A percentile compares a stretch with the other conserved stretches of the same genome.
These are phyloP conservation scores for Nephrotoma flavescens DNA, from an alignment of 2,888 invertebrate genomes.

Conservation along the genomic window DNA sequence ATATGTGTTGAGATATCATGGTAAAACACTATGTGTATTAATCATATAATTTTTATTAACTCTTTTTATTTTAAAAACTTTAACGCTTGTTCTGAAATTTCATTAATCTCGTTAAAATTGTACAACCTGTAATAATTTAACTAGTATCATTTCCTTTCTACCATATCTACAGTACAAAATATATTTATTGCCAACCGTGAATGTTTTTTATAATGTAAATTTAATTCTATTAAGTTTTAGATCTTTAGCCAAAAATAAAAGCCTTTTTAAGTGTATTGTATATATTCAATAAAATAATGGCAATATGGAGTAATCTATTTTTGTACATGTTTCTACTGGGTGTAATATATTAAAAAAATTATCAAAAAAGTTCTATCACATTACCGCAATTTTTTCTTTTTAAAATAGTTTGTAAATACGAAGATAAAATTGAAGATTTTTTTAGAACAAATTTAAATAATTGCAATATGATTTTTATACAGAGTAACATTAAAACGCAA, in stretches of 20 bases:
- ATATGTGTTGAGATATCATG: not conserved
- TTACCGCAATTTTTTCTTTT: slow-evolving; percentile 25
- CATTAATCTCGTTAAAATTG: not conserved
- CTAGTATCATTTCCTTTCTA: not conserved
- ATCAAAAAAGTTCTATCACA: slow-evolving; percentile 18
- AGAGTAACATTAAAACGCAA: not conserved
- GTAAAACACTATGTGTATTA: not conserved
- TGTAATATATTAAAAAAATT: slow-evolving; percentile 15
- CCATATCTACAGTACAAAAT: not conserved
- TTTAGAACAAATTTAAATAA: not conserved
- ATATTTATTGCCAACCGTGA: not conserved
- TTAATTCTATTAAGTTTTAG: slow-evolving; percentile 8
- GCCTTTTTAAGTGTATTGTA: slow-evolving; percentile 13
- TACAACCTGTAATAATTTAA: not conserved
- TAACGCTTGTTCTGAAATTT: not conserved
- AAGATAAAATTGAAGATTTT: slow-evolving; percentile 27
- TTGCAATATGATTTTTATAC: not conserved
- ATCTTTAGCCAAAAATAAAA: slow-evolving; percentile 15
- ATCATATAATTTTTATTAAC: not conserved
- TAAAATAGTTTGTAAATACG: slow-evolving; percentile 26
- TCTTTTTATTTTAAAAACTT: not conserved
- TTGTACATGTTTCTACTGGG: slow-evolving; percentile 16
- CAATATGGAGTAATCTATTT: slow-evolving; percentile 17
- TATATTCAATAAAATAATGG: slow-evolving; percentile 16
- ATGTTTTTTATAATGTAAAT: slow-evolving; percentile 5